A percentile compares a stretch with the other conserved stretches of the same genome.
Conservation (phyloP, 2,888 invertebrate species). For the Perizoma affinitatum region DNA sequence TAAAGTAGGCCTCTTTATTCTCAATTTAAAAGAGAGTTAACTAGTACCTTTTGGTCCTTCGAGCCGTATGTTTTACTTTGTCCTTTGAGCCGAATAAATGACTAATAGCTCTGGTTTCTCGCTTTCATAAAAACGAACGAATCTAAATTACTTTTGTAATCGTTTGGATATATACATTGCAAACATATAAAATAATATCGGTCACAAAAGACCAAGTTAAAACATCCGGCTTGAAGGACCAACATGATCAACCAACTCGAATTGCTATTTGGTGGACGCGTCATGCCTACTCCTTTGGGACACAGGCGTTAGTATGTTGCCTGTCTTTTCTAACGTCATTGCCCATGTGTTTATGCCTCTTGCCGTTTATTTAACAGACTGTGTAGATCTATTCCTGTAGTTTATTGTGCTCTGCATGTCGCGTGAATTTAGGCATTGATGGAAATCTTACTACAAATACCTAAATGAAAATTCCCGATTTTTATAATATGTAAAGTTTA, state of each 20-base stretch:
- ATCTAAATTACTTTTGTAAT: too few relatives aligned
- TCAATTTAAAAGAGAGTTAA: not conserved
- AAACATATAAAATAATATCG: too few relatives aligned
- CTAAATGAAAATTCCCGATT: not conserved
- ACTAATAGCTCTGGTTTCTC: too few relatives aligned
- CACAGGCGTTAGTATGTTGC: constrained; percentile 15
- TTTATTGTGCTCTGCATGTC: constrained; percentile 63
- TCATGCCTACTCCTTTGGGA: too few relatives aligned
- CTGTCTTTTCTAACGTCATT: constrained; percentile 10
- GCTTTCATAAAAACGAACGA: too few relatives aligned
- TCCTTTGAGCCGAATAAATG: too few relatives aligned
- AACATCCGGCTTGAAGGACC: constrained; percentile 28
- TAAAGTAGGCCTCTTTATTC: not conserved
- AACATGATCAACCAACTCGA: not conserved
- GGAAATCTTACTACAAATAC: constrained; percentile 8
- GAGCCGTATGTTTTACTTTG: constrained; percentile 4
- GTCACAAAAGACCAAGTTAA: not conserved
- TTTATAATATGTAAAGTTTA: constrained; percentile 27
- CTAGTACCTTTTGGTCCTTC: constrained; percentile 2
- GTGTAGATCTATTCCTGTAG: constrained; percentile 65
- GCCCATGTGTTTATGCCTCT: constrained; percentile 59
- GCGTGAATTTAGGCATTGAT: constrained; percentile 9
- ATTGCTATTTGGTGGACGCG: too few relatives aligned
- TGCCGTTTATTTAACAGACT: constrained; percentile 66
- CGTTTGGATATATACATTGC: too few relatives aligned